These are phyloP conservation scores for Heliothis virescens DNA, from an alignment of 1,140 invertebrate species.

Conservation along the genomic window DNA sequence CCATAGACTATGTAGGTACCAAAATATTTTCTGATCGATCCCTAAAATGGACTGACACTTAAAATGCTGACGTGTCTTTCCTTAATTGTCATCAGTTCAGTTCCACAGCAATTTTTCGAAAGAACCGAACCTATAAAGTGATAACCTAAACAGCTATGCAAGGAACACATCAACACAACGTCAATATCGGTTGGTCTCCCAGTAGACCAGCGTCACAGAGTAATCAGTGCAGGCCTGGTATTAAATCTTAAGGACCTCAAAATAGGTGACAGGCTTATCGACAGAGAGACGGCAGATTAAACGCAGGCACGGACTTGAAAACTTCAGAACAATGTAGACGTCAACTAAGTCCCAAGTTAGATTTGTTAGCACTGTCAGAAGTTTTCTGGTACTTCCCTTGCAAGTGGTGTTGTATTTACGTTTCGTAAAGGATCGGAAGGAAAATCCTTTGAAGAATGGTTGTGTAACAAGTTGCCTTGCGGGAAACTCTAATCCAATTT, in stretches of 20 bases:
- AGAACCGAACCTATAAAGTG: too few relatives aligned
- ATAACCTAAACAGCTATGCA: too few relatives aligned
- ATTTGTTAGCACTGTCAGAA: slow-evolving; percentile 30
- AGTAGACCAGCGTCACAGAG: background rate
- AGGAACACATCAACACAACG: too few relatives aligned
- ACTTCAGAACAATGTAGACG: slow-evolving; percentile 22
- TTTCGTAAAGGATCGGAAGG: slow-evolving; percentile 22
- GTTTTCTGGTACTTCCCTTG: background rate
- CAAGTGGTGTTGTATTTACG: slow-evolving; percentile 35
- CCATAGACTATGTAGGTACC: too few relatives aligned
- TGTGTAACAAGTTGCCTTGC: slow-evolving; percentile 30
- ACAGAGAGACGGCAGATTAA: slow-evolving; percentile 30
- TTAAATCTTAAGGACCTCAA: slow-evolving; percentile 8
- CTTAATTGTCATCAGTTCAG: too few relatives aligned
- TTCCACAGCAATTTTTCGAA: too few relatives aligned
- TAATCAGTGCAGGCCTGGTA: slow-evolving; percentile 11
- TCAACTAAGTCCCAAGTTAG: slow-evolving; percentile 22
- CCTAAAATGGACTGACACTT: too few relatives aligned
- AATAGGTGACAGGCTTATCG: slow-evolving; percentile 20
- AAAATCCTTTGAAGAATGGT: slow-evolving; percentile 26
- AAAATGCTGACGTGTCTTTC: too few relatives aligned
- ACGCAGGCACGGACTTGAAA: slow-evolving; percentile 19
- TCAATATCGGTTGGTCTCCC: too few relatives aligned
- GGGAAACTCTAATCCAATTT: slow-evolving; percentile 37
- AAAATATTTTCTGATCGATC: too few relatives aligned